A percentile compares a stretch with the other conserved stretches of the same genome.
These are phyloP conservation scores for Pomacea maculata DNA, from an alignment of 1,140 invertebrate genomes.

Conservation along the genomic window DNA sequence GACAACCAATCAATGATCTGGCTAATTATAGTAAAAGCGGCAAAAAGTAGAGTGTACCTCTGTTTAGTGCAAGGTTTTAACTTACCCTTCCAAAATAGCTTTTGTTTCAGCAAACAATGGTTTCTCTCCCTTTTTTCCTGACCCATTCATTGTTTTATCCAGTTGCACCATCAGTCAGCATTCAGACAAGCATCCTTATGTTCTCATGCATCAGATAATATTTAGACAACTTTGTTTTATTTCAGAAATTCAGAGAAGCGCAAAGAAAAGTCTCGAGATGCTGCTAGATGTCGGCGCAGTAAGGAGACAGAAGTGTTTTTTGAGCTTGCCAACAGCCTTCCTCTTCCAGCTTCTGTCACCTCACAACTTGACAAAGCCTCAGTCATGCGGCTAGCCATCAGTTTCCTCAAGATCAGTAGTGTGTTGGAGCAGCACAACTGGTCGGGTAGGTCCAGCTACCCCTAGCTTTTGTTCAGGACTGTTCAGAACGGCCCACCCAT, in stretches of 20 bases:
- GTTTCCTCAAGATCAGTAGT: constrained; percentile 87
- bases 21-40: too few species aligned
- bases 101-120: not conserved
- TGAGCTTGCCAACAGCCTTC: constrained; percentile 95
- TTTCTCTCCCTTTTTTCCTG: not conserved
- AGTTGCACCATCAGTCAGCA: not conserved
- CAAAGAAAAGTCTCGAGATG: constrained; percentile 97
- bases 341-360: constrained; percentile 90
- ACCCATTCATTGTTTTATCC: not conserved
- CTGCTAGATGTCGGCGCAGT: constrained; percentile 90
- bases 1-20: too few species aligned
- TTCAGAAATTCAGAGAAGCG: constrained; percentile 67
- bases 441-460: constrained; percentile 35
- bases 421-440: constrained; percentile 42
- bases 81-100: too few species aligned
- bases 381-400: constrained; percentile 96
- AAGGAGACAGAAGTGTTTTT: constrained; percentile 99
- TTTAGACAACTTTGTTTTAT: constrained; percentile 3
- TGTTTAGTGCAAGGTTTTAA: too few species aligned
- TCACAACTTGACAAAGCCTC: constrained; percentile 98
- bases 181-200: not conserved
- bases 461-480: not conserved
- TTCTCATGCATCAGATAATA: too few species aligned
- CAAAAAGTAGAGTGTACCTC: too few species aligned
- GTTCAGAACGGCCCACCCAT: not conserved